These are phyloP conservation scores for Rhimphoctona megacephalus DNA, from an alignment of 2,888 invertebrate genomes.

Conservation along the genomic window DNA sequence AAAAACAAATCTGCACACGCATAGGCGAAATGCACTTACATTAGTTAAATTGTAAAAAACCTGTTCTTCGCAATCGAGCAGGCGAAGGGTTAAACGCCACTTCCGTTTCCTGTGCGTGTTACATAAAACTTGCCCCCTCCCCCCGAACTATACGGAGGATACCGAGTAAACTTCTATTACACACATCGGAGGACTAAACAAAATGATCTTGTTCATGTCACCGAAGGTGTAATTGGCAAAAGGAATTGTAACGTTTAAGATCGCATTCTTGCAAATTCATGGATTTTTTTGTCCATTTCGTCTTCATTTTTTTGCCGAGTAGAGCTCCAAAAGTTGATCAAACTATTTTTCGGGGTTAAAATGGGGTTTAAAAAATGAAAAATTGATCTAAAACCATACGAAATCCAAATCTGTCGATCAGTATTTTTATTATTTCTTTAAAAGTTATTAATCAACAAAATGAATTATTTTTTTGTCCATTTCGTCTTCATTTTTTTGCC, in stretches of 20 bases:
- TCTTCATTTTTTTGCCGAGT: neutral
- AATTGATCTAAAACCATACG: neutral
- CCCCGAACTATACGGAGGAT: neutral
- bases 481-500: neutral
- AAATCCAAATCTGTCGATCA: neutral
- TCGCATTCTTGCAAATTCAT: neutral
- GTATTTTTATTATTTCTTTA: neutral
- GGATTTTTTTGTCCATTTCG: neutral
- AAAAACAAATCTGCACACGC: neutral
- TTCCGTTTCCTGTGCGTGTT: constrained; percentile 72
- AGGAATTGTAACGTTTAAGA: neutral
- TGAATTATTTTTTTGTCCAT: neutral
- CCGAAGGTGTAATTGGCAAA: neutral
- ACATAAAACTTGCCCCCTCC: neutral
- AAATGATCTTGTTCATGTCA: neutral
- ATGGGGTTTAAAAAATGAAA: too few relatives aligned
- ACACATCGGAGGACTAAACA: neutral
- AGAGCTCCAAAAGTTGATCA: neutral
- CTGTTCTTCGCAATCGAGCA: constrained; percentile 62
- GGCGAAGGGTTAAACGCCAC: constrained; percentile 72
- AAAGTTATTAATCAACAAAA: neutral
- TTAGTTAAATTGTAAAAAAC: constrained; percentile 50
- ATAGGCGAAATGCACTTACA: neutral
- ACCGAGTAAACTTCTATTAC: constrained; percentile 39
- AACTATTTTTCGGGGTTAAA: neutral